Evolutionary conservation across 2,113 vertebrate species (phyloP).

Genomic region (Australoheros scitulus): DNA sequence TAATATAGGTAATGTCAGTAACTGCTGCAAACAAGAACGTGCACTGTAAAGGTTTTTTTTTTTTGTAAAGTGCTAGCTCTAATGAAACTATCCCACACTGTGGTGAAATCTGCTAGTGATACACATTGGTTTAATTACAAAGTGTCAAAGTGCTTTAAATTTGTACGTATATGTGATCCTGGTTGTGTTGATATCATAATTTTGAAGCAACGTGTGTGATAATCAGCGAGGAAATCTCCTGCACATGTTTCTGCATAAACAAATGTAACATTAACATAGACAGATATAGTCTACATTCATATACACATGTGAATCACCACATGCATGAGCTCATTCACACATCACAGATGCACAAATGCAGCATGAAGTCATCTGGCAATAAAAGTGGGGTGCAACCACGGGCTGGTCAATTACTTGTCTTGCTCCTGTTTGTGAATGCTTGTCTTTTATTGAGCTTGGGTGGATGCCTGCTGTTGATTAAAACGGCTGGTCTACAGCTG

Average conservation of each 20-base stretch:
- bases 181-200: conserved; percentile 18
- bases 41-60: conserved; percentile 9
- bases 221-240: neutral
- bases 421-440: conserved; percentile 74
- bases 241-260: conserved; percentile 7
- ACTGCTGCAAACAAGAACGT: neutral
- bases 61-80: conserved; percentile 3
- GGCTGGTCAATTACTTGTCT: conserved; percentile 75
- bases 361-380: conserved; percentile 72
- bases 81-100: conserved; percentile 2
- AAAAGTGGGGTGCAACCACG: conserved; percentile 65
- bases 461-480: conserved; percentile 79
- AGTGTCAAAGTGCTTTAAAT: neutral
- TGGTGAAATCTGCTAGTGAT: neutral
- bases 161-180: neutral
- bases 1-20: conserved; percentile 7
- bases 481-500: conserved; percentile 74
- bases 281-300: conserved; percentile 26
- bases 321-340: conserved; percentile 24
- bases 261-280: conserved; percentile 18
- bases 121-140: conserved; percentile 9
- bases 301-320: conserved; percentile 14
- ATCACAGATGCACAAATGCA: conserved; percentile 45
- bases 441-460: conserved; percentile 77
- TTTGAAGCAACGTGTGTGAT: neutral